Evolutionary conservation across 1,140 invertebrate species (phyloP).

Genomic region (Drosophila kepulauana): DNA sequence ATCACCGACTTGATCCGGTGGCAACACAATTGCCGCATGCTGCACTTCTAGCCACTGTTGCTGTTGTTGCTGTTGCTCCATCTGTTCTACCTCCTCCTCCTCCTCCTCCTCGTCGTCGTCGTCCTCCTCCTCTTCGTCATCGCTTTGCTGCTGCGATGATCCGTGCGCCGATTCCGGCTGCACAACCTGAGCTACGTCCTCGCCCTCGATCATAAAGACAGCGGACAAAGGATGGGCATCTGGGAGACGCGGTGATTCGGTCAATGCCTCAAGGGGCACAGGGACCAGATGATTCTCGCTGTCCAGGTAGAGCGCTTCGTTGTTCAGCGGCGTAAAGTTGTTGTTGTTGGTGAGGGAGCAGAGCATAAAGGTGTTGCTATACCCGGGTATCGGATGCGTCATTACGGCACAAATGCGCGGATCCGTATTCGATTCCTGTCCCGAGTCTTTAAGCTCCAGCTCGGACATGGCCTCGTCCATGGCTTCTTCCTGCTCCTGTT

Average conservation of each 20-base stretch:
- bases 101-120: background rate
- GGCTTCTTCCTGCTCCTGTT: background rate
- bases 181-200: conserved; percentile 30
- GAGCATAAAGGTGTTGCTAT: conserved; percentile 88
- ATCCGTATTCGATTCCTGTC: conserved; percentile 32
- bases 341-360: conserved; percentile 89
- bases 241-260: conserved; percentile 73
- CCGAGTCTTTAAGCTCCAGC: conserved; percentile 22
- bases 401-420: conserved; percentile 69
- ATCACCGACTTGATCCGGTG: conserved; percentile 7
- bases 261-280: conserved; percentile 72
- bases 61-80: background rate
- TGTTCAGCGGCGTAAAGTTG: conserved; percentile 89
- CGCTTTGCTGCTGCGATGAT: background rate
- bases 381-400: conserved; percentile 76
- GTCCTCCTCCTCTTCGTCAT: background rate
- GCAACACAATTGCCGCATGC: background rate
- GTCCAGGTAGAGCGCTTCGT: conserved; percentile 88
- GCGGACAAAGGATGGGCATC: conserved; percentile 64
- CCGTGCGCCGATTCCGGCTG: background rate
- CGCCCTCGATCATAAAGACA: conserved; percentile 57
- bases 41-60: background rate
- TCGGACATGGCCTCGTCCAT: conserved; percentile 14
- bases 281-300: conserved; percentile 86
- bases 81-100: background rate